Evolutionary conservation across 2,113 vertebrate genomes (phyloP), one percentile per base, ranked within the genome.

Genomic region (Sceloporus tristichus): DNA sequence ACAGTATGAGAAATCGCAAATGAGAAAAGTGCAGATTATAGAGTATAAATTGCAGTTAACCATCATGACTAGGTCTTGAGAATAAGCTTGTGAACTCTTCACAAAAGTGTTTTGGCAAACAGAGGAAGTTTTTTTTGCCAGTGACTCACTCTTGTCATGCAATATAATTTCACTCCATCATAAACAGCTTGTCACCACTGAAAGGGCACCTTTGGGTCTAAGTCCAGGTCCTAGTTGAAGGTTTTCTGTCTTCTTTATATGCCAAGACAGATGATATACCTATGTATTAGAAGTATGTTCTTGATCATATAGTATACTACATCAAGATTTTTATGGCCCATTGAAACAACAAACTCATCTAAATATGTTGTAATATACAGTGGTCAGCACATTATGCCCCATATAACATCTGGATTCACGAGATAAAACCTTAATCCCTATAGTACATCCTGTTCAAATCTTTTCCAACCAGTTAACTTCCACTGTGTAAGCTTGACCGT

Each of bases 351-450:
- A 82, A 74, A 21, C 38, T n/a, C 89, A 79, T 75, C 85, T 81
- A 89, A 91, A 86, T 91, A 82, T 19, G 70, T 53, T 85, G n/a
- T 75, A 85, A 42, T 86, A 89, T 79, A 73, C 70, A 75, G 23
- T 68, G 75, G 25, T 80, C 85, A 59, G 83, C 25, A 48, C 92
- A 56, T 86, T 92, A 90, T 93, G 90, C 88, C 85, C 23, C 84
- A 71, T 84, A 90, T 80, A 93, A 88, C 87, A 88, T 87, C 84
- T 80, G 84, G 89, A 71, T 89, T 93, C 81, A 89, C 19, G 73
- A 86, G 92, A 91, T 95, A 92, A 91, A 94, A 88, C 23, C 29
- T n/a, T 92, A 92, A 95, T 94, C 91, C 85, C 66, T 79, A 23
- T 40, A 75, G 91, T 89, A 93, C 85, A 90, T 93, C 85, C 91